Conservation (phyloP, 1,140 invertebrate species). For the Nomia melanderi region DNA sequence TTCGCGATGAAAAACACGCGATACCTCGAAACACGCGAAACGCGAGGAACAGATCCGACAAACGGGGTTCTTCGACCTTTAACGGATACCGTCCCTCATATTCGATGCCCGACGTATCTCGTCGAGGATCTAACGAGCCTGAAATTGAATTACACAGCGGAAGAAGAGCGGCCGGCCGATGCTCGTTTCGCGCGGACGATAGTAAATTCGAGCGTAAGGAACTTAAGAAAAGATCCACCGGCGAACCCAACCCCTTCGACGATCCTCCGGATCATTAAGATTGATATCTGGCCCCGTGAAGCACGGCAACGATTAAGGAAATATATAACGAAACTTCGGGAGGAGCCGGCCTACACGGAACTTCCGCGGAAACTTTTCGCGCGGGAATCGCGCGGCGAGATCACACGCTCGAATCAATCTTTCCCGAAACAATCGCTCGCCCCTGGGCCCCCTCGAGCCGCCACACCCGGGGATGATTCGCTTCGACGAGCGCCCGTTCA, state of each 20-base stretch:
- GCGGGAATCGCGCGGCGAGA: background rate
- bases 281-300: background rate
- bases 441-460: no score
- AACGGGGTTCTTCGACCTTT: constrained; percentile 1
- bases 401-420: constrained; percentile 30
- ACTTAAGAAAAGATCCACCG: background rate
- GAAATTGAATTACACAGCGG: background rate
- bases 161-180: background rate
- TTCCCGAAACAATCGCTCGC: constrained; percentile 7
- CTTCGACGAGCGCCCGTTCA: constrained; percentile 1
- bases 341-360: background rate
- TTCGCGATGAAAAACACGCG: constrained; percentile 75
- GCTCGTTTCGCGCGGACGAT: background rate
- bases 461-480: constrained; percentile 32
- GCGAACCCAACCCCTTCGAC: no score
- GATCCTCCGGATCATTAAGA: background rate
- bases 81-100: background rate
- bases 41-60: background rate
- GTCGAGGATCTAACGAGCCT: background rate
- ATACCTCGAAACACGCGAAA: constrained; percentile 77
- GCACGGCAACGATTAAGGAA: no score
- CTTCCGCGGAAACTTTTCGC: background rate
- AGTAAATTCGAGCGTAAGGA: background rate
- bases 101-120: background rate
- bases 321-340: background rate